Percentiles rank a stretch among this genome's conserved stretches.
phyloP scores from a whole-genome alignment of 2,888 invertebrate genomes.

The Scaptomyza flava region DNA sequence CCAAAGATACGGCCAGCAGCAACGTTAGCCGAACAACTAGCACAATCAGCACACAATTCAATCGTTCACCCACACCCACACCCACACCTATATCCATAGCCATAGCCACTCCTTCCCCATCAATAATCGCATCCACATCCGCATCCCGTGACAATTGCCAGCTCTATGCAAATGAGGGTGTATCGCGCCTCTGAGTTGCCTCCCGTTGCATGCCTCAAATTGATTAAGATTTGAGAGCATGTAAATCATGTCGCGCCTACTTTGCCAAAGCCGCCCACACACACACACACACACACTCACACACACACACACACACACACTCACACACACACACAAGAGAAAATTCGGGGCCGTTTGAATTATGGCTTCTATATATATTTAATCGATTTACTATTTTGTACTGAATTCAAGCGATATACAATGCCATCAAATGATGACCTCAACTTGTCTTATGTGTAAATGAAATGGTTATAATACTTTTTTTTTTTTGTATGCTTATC shows the following conservation, averaged over 20 bases:
- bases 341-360: constrained; percentile 10
- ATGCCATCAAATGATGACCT: constrained; percentile 15
- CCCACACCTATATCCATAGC: background rate
- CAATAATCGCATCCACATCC: background rate
- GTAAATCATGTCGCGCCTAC: constrained; percentile 9
- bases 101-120: background rate
- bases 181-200: constrained; percentile 71
- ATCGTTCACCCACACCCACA: background rate
- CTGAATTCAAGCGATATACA: constrained; percentile 22
- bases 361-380: constrained; percentile 19
- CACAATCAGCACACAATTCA: background rate
- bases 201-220: constrained; percentile 10
- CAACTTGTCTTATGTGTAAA: constrained; percentile 15
- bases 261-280: constrained; percentile 12
- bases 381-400: constrained; percentile 25
- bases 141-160: constrained; percentile 41
- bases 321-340: constrained; percentile 3
- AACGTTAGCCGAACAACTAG: background rate
- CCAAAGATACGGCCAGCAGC: constrained; percentile 38
- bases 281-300: constrained; percentile 6
- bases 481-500: constrained; percentile 7
- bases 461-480: constrained; percentile 12
- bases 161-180: constrained; percentile 76
- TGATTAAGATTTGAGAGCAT: constrained; percentile 2
- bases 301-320: constrained; percentile 11